Conservation (phyloP, 53 echinoderm and acorn worm species). For the Patiria pectinifera region DNA sequence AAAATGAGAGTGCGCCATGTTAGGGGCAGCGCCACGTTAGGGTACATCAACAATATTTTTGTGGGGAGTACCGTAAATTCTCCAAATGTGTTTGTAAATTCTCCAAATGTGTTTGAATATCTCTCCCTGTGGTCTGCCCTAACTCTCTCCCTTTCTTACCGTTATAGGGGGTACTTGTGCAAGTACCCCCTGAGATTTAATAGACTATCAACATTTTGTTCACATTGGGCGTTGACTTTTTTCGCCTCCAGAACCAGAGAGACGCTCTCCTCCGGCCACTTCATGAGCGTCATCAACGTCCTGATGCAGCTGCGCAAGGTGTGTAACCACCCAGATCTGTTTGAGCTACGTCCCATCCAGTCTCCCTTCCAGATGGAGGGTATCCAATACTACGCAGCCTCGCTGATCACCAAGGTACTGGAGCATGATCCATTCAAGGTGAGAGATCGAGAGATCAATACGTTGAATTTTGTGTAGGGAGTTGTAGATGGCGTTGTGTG, state of each 20-base stretch:
- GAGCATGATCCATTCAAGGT: constrained; percentile 95
- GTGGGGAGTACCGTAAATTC: too few species aligned
- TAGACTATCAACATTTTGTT: too few species aligned
- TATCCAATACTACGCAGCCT: constrained; percentile 87
- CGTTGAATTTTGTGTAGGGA: neutral
- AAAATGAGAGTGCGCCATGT: too few species aligned
- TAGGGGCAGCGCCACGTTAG: too few species aligned
- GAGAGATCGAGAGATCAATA: neutral
- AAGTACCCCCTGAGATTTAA: too few species aligned
- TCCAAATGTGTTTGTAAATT: too few species aligned
- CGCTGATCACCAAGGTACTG: constrained; percentile 75
- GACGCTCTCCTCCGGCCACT: constrained; percentile 91
- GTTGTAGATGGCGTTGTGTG: too few species aligned
- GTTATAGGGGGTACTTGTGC: too few species aligned
- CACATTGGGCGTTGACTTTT: too few species aligned
- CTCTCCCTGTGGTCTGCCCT: too few species aligned
- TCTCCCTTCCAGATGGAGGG: constrained; percentile 93
- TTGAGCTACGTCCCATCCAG: constrained; percentile 84
- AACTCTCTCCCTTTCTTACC: neutral
- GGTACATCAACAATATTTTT: too few species aligned
- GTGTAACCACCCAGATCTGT: constrained; percentile 99
- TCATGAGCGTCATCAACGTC: constrained; percentile 99
- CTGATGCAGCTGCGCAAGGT: constrained; percentile 99
- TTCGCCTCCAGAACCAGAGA: constrained; percentile 83
- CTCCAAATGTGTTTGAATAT: too few species aligned